phyloP scores from a whole-genome alignment of 2,113 vertebrate genomes.

The Cryptotis parvus region DNA sequence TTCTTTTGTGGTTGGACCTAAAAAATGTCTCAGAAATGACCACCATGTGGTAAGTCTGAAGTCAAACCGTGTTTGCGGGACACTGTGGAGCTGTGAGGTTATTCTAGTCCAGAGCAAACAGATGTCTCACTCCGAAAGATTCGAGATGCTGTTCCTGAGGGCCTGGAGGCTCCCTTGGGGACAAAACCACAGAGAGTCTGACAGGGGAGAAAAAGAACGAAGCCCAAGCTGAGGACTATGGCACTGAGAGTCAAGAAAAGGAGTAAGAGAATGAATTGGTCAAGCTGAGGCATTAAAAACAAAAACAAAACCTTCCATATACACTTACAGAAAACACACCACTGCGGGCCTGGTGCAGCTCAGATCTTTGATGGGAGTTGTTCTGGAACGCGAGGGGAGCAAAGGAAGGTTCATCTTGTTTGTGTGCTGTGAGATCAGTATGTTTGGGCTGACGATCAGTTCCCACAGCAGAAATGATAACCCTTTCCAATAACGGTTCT shows the following conservation, averaged over 20 bases:
- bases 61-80: slow-evolving; percentile 47
- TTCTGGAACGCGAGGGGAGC: background rate
- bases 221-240: background rate
- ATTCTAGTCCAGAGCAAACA: slow-evolving; percentile 10
- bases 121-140: slow-evolving; percentile 61
- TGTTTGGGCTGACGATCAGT: background rate
- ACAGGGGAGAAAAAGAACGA: slow-evolving; percentile 34
- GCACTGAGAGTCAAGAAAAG: slow-evolving; percentile 14
- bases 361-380: background rate
- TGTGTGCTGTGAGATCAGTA: background rate
- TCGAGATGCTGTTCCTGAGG: slow-evolving; percentile 41
- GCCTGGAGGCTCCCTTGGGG: slow-evolving; percentile 37
- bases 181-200: slow-evolving; percentile 54
- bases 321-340: background rate
- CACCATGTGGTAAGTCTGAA: slow-evolving; percentile 45
- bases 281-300: background rate
- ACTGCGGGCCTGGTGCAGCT: background rate
- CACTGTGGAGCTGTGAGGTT: background rate
- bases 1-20: slow-evolving; percentile 37
- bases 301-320: background rate
- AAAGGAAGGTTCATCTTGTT: background rate
- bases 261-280: background rate
- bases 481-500: slow-evolving; percentile 44
- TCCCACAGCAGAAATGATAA: background rate
- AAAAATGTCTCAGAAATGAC: slow-evolving; percentile 48